phyloP scores from a whole-genome alignment of 2,113 vertebrate genomes.

The Dascyllus trimaculatus region DNA sequence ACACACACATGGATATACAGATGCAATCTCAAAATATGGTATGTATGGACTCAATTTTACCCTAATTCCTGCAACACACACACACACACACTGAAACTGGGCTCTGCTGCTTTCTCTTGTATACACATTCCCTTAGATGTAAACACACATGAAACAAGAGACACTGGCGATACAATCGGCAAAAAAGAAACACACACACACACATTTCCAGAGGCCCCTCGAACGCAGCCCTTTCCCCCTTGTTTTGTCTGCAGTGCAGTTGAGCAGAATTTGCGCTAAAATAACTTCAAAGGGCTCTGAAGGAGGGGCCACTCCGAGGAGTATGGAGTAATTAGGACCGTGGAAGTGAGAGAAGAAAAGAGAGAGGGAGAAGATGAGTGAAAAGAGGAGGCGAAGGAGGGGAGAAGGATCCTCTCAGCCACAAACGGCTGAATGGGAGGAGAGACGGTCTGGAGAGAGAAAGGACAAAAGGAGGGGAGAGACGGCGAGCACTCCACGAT shows the following conservation, averaged over 20 bases:
- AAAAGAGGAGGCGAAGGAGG: slow-evolving; percentile 23
- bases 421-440: slow-evolving; percentile 69
- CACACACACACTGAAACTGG: slow-evolving; percentile 22
- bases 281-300: slow-evolving; percentile 79
- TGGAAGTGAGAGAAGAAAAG: slow-evolving; percentile 40
- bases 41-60: slow-evolving; percentile 44
- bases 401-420: slow-evolving; percentile 66
- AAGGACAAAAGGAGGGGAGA: not conserved
- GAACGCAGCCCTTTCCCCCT: slow-evolving; percentile 52
- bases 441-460: slow-evolving; percentile 53
- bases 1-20: slow-evolving; percentile 22
- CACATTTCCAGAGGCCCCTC: slow-evolving; percentile 49
- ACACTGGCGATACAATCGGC: slow-evolving; percentile 56
- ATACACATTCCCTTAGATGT: slow-evolving; percentile 43
- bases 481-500: slow-evolving; percentile 38
- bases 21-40: slow-evolving; percentile 56
- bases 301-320: slow-evolving; percentile 72
- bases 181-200: slow-evolving; percentile 45
- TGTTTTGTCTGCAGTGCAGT: slow-evolving; percentile 77
- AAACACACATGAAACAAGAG: slow-evolving; percentile 71
- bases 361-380: slow-evolving; percentile 65
- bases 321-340: slow-evolving; percentile 76
- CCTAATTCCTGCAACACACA: slow-evolving; percentile 24
- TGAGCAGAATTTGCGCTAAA: slow-evolving; percentile 75
- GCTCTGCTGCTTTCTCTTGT: slow-evolving; percentile 46